A percentile compares a stretch with the other conserved stretches of the same genome.
Conservation (phyloP, 1,140 invertebrate genomes). For the Drosophila azteca region DNA sequence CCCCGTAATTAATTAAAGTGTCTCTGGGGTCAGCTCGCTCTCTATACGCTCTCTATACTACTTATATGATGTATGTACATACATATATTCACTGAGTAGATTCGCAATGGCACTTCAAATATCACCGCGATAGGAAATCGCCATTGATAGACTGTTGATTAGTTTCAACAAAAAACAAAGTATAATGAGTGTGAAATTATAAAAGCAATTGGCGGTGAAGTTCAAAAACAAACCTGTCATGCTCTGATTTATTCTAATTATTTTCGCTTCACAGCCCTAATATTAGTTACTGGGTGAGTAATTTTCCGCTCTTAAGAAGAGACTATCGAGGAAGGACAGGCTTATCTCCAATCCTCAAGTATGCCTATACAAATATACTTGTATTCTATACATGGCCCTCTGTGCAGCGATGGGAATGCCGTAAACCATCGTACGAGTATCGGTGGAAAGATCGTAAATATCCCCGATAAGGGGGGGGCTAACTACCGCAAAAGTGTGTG, state of each 20-base stretch:
- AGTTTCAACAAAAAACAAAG: background rate
- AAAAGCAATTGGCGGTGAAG: background rate
- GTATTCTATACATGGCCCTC: too few relatives aligned
- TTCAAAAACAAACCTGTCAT: background rate
- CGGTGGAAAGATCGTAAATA: conserved; percentile 43
- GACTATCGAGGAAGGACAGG: too few relatives aligned
- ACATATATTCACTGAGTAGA: background rate
- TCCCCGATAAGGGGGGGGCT: conserved; percentile 23
- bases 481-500: conserved; percentile 17
- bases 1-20: conserved; percentile 51
- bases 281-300: too few relatives aligned
- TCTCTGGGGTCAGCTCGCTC: conserved; percentile 44
- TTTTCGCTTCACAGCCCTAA: too few relatives aligned
- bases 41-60: conserved; percentile 4
- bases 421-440: background rate
- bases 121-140: conserved; percentile 19
- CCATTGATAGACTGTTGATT: background rate
- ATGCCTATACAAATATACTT: background rate
- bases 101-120: background rate
- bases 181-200: background rate
- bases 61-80: background rate
- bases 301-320: too few relatives aligned
- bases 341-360: background rate
- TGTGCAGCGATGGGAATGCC: too few relatives aligned
- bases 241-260: too few relatives aligned